Evolutionary conservation across 2,113 vertebrate species (phyloP), one percentile per base, ranked within the genome.

Genomic region (Dipodomys spectabilis): DNA sequence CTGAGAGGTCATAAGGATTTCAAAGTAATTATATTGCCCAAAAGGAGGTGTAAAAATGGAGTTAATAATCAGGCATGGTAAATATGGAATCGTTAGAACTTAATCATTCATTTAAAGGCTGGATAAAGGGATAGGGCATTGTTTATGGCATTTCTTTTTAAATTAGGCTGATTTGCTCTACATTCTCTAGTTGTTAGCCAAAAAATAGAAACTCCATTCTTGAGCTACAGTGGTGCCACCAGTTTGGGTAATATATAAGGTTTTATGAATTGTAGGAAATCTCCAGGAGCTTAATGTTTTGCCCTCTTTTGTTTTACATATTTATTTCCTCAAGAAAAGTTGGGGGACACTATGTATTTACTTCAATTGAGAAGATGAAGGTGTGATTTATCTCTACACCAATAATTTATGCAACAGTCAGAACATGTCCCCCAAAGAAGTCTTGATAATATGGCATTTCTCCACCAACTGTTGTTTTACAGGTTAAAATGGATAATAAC

Each of bases 401-500:
- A 90, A 11, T 83, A 86, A 83, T 67, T 75, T 72, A 92, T 35
- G 75, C 3, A 57, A 88, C 44, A 49, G 13, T 92, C 77, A 95
- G 77, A 91, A 87, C 13, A n/a, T 93, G 57, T 88, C 86, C 67
- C 79, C 44, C 93, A 53, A 74, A 83, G 44, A 88, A 83, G 15
- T 60, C 53, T 23, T 89, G 81, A 91, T 86, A 84, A 91, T 86
- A 84, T 84, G 73, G 35, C 68, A 77, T 88, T 6, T 44, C 12
- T 86, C 35, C 45, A 53, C 81, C 68, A 77, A 77, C 62, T 94
- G 32, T 94, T 92, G n/a, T 32, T 83, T 90, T 86, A 88, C 77
- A 91, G 45, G 90, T 92, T 93, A 86, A 90, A 95, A 71, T 91
- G 62, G 67, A 64, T 93, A 82, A 81, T 85, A 81, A n/a, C 22